phyloP scores from a whole-genome alignment of 2,888 invertebrate species.

The Drymonia ruficornis region DNA sequence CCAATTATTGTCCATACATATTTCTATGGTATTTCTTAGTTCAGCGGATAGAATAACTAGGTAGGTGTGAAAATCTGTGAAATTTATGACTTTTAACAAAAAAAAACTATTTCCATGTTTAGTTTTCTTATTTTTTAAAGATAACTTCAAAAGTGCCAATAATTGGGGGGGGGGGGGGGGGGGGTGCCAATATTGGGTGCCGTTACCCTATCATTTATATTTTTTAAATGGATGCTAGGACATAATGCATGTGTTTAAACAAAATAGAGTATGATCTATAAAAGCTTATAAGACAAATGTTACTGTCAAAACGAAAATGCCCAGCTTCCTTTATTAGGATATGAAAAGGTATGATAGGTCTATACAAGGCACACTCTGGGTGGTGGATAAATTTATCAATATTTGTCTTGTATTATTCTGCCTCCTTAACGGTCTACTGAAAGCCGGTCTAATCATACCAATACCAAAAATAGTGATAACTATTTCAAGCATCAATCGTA shows the following conservation, averaged over 20 bases:
- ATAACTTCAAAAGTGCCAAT: no score
- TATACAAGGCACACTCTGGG: conserved; percentile 14
- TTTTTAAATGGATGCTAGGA: not conserved
- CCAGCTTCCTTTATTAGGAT: conserved; percentile 6
- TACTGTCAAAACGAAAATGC: not conserved
- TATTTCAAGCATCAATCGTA: not conserved
- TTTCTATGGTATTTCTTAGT: no score
- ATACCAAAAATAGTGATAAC: not conserved
- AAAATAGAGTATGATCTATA: not conserved
- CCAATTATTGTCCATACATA: no score
- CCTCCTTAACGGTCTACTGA: not conserved
- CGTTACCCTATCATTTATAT: not conserved
- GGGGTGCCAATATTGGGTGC: no score
- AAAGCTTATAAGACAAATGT: not conserved
- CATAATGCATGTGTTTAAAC: not conserved
- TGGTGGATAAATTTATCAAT: conserved; percentile 14
- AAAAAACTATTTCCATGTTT: no score
- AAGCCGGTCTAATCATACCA: conserved; percentile 2
- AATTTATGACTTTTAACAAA: no score
- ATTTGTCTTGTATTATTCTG: conserved; percentile 1
- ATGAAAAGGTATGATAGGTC: not conserved
- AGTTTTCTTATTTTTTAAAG: no score
- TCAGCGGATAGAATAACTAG: no score
- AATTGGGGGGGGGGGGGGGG: no score
- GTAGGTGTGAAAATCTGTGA: no score